Evolutionary conservation across 2,113 vertebrate genomes (phyloP), one percentile per base, ranked within the genome.

Genomic region (Tyto alba): DNA sequence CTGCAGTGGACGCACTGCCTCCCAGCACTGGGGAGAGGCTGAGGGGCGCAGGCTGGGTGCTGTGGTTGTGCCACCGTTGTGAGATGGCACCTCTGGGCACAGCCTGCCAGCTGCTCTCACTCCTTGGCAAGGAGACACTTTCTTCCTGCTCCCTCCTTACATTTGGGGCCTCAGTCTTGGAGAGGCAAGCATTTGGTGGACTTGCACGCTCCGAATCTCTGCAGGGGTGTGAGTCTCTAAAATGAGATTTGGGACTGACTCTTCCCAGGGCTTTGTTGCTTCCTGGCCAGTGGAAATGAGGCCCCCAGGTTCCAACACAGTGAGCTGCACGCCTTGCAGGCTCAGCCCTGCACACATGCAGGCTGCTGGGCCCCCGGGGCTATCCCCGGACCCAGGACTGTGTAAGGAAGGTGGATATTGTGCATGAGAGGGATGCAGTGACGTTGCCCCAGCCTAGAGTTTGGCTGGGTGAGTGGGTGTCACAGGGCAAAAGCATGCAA

Each of bases 1-100:
- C 36, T 71, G 40, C 53, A 45, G 53, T 12, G 19, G 34, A n/a
- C 15, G 19, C 0, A 0, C 25, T 43, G 21, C 69, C 69, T 68
- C 17, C 34, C 40, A 75, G 75, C n/a, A 16, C 16, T 29, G 53
- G 13, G 36, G 27, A 34, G 50, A 68, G 21, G 53, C 76, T 91
- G 77, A 77, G 34, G 50, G 57, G 32, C 8, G 4, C 57, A 34
- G 56, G 52, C 66, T 64, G 43, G 16, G 21, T 80, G 19, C 60
- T 66, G 30, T 0, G 0, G 27, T 60, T 73, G 27, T 75, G 62
- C 41, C 38, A 41, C 13, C 45, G 34, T 45, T 41, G 57, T 36
- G 53, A 89, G 73, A n/a, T 72, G 43, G 78, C 52, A 79, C 30
- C 40, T 82, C 62, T 68, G 74, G 53, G 53, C 62, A 56, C 62